A percentile compares a stretch with the other conserved stretches of the same genome.
These are phyloP conservation scores for Drosophila nr. perissopoda DNA, from an alignment of 2,888 invertebrate genomes.

Conservation along the genomic window DNA sequence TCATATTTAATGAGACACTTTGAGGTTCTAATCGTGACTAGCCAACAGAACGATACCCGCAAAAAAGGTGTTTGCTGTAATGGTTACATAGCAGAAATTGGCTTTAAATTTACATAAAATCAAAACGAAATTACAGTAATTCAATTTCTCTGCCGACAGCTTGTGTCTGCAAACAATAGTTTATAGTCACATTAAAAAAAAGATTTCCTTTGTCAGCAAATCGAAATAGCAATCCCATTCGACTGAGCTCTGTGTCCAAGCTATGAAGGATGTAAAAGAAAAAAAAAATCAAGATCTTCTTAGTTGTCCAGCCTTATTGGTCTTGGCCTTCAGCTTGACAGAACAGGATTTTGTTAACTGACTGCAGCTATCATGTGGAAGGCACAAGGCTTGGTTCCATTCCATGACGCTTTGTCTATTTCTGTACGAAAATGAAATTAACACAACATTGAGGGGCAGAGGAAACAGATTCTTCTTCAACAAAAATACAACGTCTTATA, in stretches of 20 bases:
- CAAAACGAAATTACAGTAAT: background rate
- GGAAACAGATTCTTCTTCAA: constrained; percentile 6
- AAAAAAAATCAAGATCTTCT: background rate
- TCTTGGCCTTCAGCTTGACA: constrained; percentile 8
- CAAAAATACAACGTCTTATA: constrained; percentile 13
- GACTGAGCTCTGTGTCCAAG: background rate
- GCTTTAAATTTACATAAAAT: background rate
- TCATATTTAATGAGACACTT: constrained; percentile 48
- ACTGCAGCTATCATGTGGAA: constrained; percentile 14
- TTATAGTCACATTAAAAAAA: constrained; percentile 2
- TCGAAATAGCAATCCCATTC: background rate
- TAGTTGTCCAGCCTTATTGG: background rate
- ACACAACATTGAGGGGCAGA: constrained; percentile 54
- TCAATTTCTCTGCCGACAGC: background rate
- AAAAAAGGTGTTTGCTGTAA: background rate
- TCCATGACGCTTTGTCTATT: constrained; percentile 53
- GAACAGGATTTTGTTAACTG: constrained; percentile 34
- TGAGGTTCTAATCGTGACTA: background rate
- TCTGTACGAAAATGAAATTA: constrained; percentile 72
- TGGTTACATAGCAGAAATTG: background rate
- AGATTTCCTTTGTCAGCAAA: background rate
- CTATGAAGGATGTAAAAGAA: background rate
- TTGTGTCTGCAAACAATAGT: background rate
- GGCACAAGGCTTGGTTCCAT: constrained; percentile 29
- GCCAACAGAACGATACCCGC: background rate